Evolutionary conservation across 2,797 vertebrate genomes (phyloP).

Genomic region (Botia almorhae): DNA sequence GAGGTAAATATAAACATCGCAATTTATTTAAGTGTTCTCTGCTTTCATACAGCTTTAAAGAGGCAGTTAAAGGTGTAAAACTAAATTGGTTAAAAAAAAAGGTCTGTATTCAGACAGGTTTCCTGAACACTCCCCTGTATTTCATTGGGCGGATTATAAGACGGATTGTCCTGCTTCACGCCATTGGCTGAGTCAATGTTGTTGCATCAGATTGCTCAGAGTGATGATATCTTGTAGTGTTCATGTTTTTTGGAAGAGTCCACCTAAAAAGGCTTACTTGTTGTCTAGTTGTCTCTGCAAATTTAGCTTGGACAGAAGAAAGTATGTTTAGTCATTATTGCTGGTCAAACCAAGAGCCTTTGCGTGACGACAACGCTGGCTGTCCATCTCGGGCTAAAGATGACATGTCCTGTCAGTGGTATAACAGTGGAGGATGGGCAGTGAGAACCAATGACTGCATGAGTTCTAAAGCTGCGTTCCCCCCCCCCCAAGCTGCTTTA

Average conservation of each 20-base stretch:
- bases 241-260: no score
- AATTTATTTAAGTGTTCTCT: not conserved
- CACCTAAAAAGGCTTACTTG: not conserved
- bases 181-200: no score
- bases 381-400: constrained; percentile 23
- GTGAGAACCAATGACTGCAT: constrained; percentile 57
- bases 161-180: no score
- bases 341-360: not conserved
- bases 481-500: constrained; percentile 61
- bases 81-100: not conserved
- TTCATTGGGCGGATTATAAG: no score
- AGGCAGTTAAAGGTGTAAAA: not conserved
- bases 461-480: constrained; percentile 51
- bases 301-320: no score
- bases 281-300: no score
- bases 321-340: not conserved
- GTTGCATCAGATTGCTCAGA: no score
- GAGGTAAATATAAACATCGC: not conserved
- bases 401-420: constrained; percentile 23
- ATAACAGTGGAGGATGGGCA: constrained; percentile 24
- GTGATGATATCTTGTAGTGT: no score
- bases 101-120: not conserved
- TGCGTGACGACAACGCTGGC: not conserved
- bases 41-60: not conserved
- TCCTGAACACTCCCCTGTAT: no score